A percentile compares a stretch with the other conserved stretches of the same genome.
These are phyloP conservation scores for Eumaeus atala DNA, from an alignment of 1,140 invertebrate species.

Conservation along the genomic window DNA sequence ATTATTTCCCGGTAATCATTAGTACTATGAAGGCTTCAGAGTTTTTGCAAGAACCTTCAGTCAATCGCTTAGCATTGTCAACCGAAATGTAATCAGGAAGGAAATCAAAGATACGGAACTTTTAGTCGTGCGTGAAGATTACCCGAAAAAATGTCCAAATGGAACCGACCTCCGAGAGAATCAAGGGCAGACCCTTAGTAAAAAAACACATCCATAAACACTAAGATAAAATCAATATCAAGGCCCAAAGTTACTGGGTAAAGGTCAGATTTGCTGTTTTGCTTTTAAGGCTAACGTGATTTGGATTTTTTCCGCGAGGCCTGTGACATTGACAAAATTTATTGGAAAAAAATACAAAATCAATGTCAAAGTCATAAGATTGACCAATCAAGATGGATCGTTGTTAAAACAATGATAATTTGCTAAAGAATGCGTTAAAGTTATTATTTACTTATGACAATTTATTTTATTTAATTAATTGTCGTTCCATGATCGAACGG, in stretches of 20 bases:
- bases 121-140: constrained; percentile 49
- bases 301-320: constrained; percentile 39
- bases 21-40: not conserved
- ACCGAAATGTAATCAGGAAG: constrained; percentile 49
- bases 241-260: constrained; percentile 43
- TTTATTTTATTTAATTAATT: too few species aligned
- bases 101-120: constrained; percentile 46
- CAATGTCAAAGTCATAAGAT: constrained; percentile 17
- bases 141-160: constrained; percentile 55
- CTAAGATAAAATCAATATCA: constrained; percentile 35
- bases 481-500: too few species aligned
- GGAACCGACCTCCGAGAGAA: constrained; percentile 39
- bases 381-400: too few species aligned
- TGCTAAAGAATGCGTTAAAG: too few species aligned
- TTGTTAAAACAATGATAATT: too few species aligned
- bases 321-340: constrained; percentile 32
- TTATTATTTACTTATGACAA: too few species aligned
- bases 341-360: constrained; percentile 23
- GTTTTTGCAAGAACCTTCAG: constrained; percentile 21
- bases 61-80: constrained; percentile 34
- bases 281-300: constrained; percentile 24
- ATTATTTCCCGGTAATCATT: not conserved
- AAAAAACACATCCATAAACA: constrained; percentile 50
- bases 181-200: constrained; percentile 61
- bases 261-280: constrained; percentile 53